Percentiles rank a stretch among this genome's conserved stretches.
phyloP scores from a whole-genome alignment of 2,113 vertebrate genomes.

The Hemibagrus wyckioides region DNA sequence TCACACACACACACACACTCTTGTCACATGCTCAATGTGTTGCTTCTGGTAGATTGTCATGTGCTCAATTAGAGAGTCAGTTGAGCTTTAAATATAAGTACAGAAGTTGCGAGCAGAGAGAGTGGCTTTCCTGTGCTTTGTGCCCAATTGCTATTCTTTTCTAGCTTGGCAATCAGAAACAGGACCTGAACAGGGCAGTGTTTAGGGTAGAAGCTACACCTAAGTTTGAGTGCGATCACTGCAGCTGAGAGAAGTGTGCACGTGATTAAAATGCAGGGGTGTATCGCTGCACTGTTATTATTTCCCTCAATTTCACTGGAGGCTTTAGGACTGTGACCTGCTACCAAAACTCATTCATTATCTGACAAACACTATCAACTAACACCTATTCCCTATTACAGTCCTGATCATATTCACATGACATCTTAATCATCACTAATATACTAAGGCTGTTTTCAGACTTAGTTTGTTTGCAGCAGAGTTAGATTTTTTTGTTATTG shows the following conservation, averaged over 20 bases:
- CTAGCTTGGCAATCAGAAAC: constrained; percentile 12
- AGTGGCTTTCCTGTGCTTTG: constrained; percentile 13
- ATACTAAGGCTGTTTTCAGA: not conserved
- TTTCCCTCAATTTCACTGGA: constrained; percentile 1
- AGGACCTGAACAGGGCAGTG: constrained; percentile 7
- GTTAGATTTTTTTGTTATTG: not conserved
- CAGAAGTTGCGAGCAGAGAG: constrained; percentile 34
- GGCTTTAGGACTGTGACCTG: constrained; percentile 9
- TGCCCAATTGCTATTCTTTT: constrained; percentile 22
- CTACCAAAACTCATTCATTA: constrained; percentile 2
- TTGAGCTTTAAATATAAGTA: constrained; percentile 43
- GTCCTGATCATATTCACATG: not conserved
- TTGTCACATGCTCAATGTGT: not conserved
- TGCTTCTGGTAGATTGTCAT: constrained; percentile 27
- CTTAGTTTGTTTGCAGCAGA: not conserved
- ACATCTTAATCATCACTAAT: not conserved
- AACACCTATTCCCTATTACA: not conserved
- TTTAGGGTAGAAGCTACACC: constrained; percentile 3
- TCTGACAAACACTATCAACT: not conserved
- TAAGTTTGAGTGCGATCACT: not conserved
- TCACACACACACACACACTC: not conserved
- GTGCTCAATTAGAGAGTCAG: constrained; percentile 51
- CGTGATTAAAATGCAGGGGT: constrained; percentile 5
- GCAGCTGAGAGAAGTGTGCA: not conserved
- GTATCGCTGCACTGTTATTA: not conserved